Base-by-base conservation (phyloP, 2,888 invertebrate genomes). In the Melolontha melolontha region DNA sequence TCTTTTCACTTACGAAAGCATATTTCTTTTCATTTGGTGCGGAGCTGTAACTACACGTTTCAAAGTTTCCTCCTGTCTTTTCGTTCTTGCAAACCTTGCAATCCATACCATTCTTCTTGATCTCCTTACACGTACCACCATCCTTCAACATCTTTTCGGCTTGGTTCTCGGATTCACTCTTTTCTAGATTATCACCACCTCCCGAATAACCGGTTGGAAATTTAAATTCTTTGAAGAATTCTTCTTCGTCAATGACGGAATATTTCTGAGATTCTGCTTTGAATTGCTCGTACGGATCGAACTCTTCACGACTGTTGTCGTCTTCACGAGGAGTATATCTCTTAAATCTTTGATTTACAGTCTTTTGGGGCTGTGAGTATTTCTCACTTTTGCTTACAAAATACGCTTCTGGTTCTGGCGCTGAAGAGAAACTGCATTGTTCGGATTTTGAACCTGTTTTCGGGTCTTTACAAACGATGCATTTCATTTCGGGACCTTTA, bases 21-120 rank as follows among this genome's bases (percentile, higher is more conserved):
- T 89, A 91, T 78, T 88, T 86, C 79, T 92, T 90, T 71, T 91
- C 91, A 75, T 88, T 87, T 0, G 92, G 92, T 70, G 90, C 88
- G 0, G 90, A 89, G 8, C 91, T 90, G 80, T 93, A 95, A 0
- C 92, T 91, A 79, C 94, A 95, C 11, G 90, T 91, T 79, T 94
- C 94, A 71, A 89, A 93, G 69, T 90, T 89, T 29, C 91, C 92
- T 50, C 92, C 92, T 1, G 90, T 90, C 78, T 90, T 89, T 0
- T 90, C 87, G 77, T 93, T 90, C 73, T 90, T 89, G 77, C 94
- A 95, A 1, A 92, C 86, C 71, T 87, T 88, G 79, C 93, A 94
- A 10, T 87, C 86, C 88, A 89, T 89, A 2, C 89, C 89, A 71
- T 90, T 88, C 75, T 86, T 89, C 55, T 86, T 82, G 0, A 90